phyloP scores from a whole-genome alignment of 2,797 vertebrate genomes.

The Calcarius lapponicus region DNA sequence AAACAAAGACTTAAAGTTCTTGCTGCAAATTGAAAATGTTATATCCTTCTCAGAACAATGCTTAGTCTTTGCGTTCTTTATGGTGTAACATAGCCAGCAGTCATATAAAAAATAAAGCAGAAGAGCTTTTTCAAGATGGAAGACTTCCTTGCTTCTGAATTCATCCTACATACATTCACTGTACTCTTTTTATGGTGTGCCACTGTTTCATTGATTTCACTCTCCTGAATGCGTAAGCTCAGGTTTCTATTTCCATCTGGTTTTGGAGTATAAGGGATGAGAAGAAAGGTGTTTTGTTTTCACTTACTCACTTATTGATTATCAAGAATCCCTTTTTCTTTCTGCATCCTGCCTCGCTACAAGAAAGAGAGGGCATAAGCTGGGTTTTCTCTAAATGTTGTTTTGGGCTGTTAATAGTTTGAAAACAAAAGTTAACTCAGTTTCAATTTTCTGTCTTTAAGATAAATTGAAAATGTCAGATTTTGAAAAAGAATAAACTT shows the following conservation, averaged over 20 bases:
- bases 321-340: background rate
- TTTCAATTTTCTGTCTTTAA: background rate
- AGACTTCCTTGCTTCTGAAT: background rate
- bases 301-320: background rate
- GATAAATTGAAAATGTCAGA: background rate
- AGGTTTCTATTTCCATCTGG: background rate
- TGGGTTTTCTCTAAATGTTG: background rate
- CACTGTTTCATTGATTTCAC: background rate
- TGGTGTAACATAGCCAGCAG: fast-evolving
- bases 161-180: background rate
- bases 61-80: background rate
- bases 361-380: background rate
- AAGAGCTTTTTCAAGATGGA: background rate
- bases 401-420: background rate
- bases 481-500: background rate
- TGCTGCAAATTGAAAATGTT: background rate
- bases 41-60: background rate
- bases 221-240: background rate
- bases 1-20: background rate
- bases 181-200: background rate
- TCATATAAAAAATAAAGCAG: background rate
- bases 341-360: background rate
- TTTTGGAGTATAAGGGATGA: background rate
- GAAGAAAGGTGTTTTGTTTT: background rate
- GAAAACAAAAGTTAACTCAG: background rate